Evolutionary conservation across 1,140 invertebrate species (phyloP), one percentile per base, ranked within the genome.

Genomic region (Cotesia vestalis): DNA sequence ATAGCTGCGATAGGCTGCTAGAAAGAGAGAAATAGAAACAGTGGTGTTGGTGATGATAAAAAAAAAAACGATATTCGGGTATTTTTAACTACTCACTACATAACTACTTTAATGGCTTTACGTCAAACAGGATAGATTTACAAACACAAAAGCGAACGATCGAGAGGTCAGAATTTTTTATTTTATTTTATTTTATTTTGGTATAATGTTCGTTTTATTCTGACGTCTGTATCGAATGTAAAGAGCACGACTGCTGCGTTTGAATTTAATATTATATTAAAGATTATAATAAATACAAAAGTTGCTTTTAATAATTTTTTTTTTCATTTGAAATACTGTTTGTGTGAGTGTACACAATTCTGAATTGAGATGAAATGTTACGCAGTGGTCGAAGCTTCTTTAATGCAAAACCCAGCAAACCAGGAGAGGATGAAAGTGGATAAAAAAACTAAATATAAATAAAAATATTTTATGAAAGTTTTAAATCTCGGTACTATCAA

Each of bases 1-100:
- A 80, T 85, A 85, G 84, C 85, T 87, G 85, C 85, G 84, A 87
- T 86, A 87, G 85, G 85, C 85, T 86, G 85, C 85, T 86, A 86
- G 83, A 87, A 87, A 87, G 84, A 87, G 80, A 87, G 83, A 87
- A 86, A 86, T 84, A 87, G 83, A 86, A 71, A 86, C 81, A 86
- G 85, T 87, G 83, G 85, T 86, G 84, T 85, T 79, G 81, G 84
- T 86, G 84, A 85, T 83, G 79, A 84, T 83, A 83, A 85, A 84
- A 57, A 68, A 68, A 57, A 68, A 83, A 84, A 71, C 55, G 81
- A 86, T 83, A 79, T 85, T 72, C 84, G 82, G 83, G 82, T 83
- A 78, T 81, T 83, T 68, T 52, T 52, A 64, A 66, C 79, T 81
- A 81, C 85, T 86, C 86, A 80, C 84, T 86, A 86, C 81, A 83